Base-by-base conservation (phyloP, 2,113 vertebrate species). In the Hippocampus comes region DNA sequence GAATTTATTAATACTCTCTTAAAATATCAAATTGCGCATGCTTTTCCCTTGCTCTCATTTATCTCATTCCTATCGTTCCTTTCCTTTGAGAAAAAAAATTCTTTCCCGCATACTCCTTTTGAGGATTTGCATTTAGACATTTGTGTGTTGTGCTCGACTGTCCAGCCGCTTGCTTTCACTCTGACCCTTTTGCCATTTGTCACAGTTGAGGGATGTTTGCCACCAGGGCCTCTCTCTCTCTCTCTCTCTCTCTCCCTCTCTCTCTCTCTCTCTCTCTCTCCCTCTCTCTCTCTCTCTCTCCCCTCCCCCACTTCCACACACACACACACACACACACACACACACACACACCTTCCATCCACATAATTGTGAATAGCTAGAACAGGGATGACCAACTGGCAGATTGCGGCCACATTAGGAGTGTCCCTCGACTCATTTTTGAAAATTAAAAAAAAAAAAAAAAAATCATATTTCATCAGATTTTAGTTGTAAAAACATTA, bases 1-100 rank as follows among this genome's bases (percentile, higher is more conserved):
- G 72, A 79, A 81, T 71, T 82, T 76, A 78, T 79, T 78, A 85
- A 85, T 82, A 84, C 73, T 56, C 78, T 75, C 76, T 83, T 81
- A 83, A 79, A 86, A 84, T 85, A 87, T 87, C 78, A 72, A 63
- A 65, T 43, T 27, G 53, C 71, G 78, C 81, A 82, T 86, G 48
- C 70, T 43, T 70, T 57, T 69, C 17, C 9, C 14, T 55, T 0
- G 4, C 71, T 72, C 64, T 75, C 56, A 25, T 76, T 70, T 73
- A 6, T 72, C 56, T 60, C 53, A 67, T 76, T 75, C 60, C 30
- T 70, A 67, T 43, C 20, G n/a, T 42, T 64, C 18, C 78, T 63
- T 73, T 80, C 63, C 63, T 68, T 72, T 18, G 23, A 34, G 9
- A 56, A 56, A 67, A 67, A 7, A 4, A 15, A 3, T 17, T 12